Evolutionary conservation across 1,140 invertebrate species (phyloP).

Genomic region (Conus betulinus): DNA sequence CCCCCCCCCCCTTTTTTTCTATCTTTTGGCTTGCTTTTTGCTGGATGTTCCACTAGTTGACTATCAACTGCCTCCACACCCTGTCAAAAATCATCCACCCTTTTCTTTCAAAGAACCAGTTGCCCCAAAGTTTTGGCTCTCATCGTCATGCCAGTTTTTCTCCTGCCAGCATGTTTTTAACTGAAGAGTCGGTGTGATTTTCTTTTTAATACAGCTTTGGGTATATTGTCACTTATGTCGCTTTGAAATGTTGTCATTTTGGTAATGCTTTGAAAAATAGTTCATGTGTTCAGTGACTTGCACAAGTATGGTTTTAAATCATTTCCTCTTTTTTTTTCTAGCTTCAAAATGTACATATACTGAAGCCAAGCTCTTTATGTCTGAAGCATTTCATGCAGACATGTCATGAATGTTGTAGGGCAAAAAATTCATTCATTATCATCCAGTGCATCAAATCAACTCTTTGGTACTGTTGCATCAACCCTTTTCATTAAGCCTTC

Average conservation of each 20-base stretch:
- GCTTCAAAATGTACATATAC: no score
- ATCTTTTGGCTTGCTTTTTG: not conserved
- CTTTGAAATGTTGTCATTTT: no score
- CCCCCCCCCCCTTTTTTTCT: not conserved
- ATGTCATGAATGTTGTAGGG: no score
- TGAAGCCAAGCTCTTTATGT: not conserved
- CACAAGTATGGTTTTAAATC: not conserved
- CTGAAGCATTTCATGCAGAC: not conserved
- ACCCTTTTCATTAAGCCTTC: no score
- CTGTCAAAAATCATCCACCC: not conserved
- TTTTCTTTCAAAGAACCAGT: not conserved
- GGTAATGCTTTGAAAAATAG: not conserved
- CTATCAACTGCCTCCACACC: not conserved
- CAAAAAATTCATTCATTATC: no score
- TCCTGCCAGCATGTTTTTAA: not conserved
- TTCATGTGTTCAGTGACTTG: not conserved
- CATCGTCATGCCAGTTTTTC: not conserved
- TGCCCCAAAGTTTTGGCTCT: not conserved
- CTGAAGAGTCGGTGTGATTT: not conserved
- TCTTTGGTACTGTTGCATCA: no score
- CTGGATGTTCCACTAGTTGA: not conserved
- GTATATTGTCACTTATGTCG: not conserved
- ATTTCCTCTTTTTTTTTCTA: not conserved
- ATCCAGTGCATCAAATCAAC: no score
- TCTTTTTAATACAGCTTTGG: not conserved